These are phyloP conservation scores for Tetraodon nigroviridis DNA, from an alignment of 2,113 vertebrate genomes.

Conservation along the genomic window DNA sequence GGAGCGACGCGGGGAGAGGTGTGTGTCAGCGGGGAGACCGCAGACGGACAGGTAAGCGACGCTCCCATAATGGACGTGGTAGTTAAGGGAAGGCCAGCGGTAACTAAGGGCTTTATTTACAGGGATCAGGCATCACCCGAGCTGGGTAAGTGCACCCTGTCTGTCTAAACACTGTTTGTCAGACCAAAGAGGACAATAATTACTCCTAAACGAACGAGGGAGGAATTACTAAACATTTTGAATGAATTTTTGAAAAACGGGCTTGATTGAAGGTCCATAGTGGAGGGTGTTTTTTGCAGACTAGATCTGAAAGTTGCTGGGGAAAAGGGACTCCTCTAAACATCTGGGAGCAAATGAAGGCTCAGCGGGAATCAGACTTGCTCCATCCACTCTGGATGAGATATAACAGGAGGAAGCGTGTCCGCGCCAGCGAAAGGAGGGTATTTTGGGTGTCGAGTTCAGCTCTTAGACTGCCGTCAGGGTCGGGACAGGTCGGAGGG, in stretches of 20 bases:
- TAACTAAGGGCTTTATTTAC: constrained; percentile 42
- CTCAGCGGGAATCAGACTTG: neutral
- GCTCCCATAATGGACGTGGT: constrained; percentile 40
- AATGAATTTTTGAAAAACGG: too few species aligned
- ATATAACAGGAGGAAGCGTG: too few species aligned
- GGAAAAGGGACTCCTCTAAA: too few species aligned
- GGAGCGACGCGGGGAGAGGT: constrained; percentile 46
- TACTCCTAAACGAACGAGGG: neutral
- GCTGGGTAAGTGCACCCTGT: constrained; percentile 38
- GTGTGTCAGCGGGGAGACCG: constrained; percentile 50
- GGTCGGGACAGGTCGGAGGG: constrained; percentile 40
- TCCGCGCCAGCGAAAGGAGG: too few species aligned
- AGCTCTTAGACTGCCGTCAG: neutral
- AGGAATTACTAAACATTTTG: neutral
- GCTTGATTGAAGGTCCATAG: too few species aligned
- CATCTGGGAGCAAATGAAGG: too few species aligned
- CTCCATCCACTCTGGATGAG: constrained; percentile 4
- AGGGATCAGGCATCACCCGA: constrained; percentile 34
- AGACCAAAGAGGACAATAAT: constrained; percentile 1
- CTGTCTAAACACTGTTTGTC: constrained; percentile 44
- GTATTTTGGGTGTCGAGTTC: too few species aligned
- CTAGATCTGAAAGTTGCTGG: neutral
- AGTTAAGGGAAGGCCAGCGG: constrained; percentile 35
- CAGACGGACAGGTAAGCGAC: constrained; percentile 67
- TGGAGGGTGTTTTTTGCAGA: neutral